Base-by-base conservation (phyloP, 2,888 invertebrate genomes). In the Callosobruchus maculatus region DNA sequence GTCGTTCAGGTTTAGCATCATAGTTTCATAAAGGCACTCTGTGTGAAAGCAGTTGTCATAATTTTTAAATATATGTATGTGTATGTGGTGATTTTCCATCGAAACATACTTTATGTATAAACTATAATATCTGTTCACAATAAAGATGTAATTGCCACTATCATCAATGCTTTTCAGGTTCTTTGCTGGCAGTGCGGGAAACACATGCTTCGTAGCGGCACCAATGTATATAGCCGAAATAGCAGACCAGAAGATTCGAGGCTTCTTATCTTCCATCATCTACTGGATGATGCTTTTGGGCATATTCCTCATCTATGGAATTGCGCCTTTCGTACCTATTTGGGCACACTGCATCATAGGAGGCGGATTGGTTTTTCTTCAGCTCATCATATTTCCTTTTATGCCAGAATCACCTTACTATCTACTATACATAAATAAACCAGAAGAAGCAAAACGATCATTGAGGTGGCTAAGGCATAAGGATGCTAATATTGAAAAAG, bases 221-320 rank as follows among this genome's bases (percentile, higher is more conserved):
- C 87, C 87, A 13, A 86, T 87, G 87, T 87, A 86, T 78, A 85
- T 87, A 69, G 86, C 86, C 2, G 87, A 87, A 81, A 86, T 87
- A 73, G 86, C 87, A 5, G 86, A 87, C 77, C 84, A 86, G 72
- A 84, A 84, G 73, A 85, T 87, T n/a, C 77, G 87, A 68, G 87
- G 87, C 20, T 85, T 86, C 73, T 78, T 87, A 18, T 83, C 86
- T 0, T 84, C 86, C 18, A 80, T 85, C 31, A 86, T 87, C 71
- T 86, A 86, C 78, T 80, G 86, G 30, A 85, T 86, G 83, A 85
- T 86, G 86, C 79, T 87, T 21, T 74, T 86, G 2, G 87, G 87
- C 9, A 86, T 86, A 67, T 74, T 87, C n/a, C 80, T 86, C 0
- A 83, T 86, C 3, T 87, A 87, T 74, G 78, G 84, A 13, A 83